Conservation (phyloP, 30 jellyfish, hydroid and myxozoan genomes). For the Clytia hemisphaerica region DNA sequence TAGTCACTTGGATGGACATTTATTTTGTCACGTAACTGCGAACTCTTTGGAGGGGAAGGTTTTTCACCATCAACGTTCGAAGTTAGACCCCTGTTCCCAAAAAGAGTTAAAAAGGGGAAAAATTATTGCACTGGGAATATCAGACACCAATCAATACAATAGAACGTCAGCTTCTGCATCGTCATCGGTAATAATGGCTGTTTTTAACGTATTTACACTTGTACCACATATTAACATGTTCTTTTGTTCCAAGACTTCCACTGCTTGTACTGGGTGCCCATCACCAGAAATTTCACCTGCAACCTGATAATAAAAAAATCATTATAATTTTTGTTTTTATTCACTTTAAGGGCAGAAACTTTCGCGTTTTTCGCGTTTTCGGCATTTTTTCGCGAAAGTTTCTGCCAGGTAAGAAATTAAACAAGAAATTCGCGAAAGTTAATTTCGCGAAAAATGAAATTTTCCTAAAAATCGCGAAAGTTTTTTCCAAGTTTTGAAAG, state of each 20-base stretch:
- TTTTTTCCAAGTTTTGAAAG: no score
- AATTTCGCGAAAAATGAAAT: background rate
- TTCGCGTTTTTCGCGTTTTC: no score
- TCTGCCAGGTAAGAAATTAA: no score
- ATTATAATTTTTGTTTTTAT: background rate
- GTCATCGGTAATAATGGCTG: conserved; percentile 19
- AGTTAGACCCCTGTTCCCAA: no score
- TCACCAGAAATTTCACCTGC: conserved; percentile 33
- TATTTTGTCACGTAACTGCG: no score
- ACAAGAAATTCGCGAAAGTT: background rate
- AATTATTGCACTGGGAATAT: no score
- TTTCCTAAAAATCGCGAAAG: no score
- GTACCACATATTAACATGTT: conserved; percentile 58
- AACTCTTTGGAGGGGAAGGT: no score
- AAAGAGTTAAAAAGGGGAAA: no score
- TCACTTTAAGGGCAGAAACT: background rate
- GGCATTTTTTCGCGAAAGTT: no score
- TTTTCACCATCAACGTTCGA: no score
- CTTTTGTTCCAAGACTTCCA: conserved; percentile 45
- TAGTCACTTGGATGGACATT: no score
- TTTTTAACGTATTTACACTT: conserved; percentile 43
- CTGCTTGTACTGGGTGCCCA: conserved; percentile 76
- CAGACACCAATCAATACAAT: background rate
- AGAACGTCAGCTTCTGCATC: background rate
- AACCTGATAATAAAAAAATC: conserved; percentile 26